Conservation (phyloP, 2,797 vertebrate species). For the Scyliorhinus canicula region DNA sequence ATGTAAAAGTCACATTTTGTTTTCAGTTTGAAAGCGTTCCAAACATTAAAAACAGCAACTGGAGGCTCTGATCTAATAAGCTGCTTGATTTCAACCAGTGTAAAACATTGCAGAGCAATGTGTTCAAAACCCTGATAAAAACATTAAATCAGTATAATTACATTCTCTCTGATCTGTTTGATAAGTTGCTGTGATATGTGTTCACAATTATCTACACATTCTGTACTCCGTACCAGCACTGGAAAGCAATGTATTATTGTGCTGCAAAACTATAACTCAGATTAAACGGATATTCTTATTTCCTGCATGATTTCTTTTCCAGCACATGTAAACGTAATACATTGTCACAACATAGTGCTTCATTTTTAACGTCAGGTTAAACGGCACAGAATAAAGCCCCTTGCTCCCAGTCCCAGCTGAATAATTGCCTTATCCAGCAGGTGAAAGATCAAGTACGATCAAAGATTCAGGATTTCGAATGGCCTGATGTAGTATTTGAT, state of each 20-base stretch:
- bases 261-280: neutral
- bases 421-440: too few relatives aligned
- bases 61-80: neutral
- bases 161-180: conserved; percentile 14
- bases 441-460: neutral
- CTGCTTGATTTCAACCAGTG: neutral
- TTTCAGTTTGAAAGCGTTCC: neutral
- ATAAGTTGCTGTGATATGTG: conserved; percentile 28
- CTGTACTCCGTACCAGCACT: neutral
- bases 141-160: conserved; percentile 29
- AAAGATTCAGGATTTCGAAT: neutral
- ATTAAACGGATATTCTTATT: conserved; percentile 15
- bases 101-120: neutral
- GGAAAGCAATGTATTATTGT: neutral
- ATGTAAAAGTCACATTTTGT: neutral
- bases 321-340: neutral
- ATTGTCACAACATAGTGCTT: conserved; percentile 6
- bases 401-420: neutral
- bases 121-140: neutral
- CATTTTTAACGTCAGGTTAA: neutral
- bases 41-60: neutral
- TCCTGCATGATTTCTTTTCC: neutral
- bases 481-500: neutral
- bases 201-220: conserved; percentile 30
- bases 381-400: too few relatives aligned